phyloP scores from a whole-genome alignment of 2,888 invertebrate genomes.

The Apamea crenata region DNA sequence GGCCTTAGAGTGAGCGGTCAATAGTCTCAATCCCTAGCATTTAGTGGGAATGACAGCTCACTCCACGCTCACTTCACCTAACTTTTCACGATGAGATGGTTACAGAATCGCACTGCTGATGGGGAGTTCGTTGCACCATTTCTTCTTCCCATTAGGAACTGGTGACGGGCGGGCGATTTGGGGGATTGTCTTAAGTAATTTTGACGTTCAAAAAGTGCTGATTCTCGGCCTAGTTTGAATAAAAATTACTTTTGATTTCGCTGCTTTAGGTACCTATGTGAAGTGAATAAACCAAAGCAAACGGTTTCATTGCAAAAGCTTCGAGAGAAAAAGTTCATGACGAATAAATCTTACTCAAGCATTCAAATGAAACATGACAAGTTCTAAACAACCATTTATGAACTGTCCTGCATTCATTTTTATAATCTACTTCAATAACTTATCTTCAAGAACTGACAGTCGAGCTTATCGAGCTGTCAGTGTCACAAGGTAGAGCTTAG shows the following conservation, averaged over 20 bases:
- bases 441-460: conserved; percentile 24
- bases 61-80: too few species aligned
- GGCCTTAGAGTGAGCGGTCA: too few species aligned
- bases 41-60: too few species aligned
- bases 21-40: too few species aligned
- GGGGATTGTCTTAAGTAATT: too few species aligned
- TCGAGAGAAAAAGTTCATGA: not conserved
- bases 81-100: too few species aligned
- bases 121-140: not conserved
- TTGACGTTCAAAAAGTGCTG: too few species aligned
- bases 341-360: not conserved
- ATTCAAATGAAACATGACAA: conserved; percentile 5
- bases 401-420: conserved; percentile 1
- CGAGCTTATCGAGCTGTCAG: conserved; percentile 19
- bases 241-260: too few species aligned
- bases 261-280: not conserved
- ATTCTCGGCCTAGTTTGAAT: not conserved
- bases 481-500: not conserved
- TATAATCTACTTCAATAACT: conserved; percentile 17
- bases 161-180: not conserved
- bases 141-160: not conserved
- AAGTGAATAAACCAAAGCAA: not conserved
- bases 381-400: not conserved
- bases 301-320: not conserved
- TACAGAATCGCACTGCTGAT: too few species aligned